Evolutionary conservation across 2,113 vertebrate species (phyloP).

Genomic region (Meles meles): DNA sequence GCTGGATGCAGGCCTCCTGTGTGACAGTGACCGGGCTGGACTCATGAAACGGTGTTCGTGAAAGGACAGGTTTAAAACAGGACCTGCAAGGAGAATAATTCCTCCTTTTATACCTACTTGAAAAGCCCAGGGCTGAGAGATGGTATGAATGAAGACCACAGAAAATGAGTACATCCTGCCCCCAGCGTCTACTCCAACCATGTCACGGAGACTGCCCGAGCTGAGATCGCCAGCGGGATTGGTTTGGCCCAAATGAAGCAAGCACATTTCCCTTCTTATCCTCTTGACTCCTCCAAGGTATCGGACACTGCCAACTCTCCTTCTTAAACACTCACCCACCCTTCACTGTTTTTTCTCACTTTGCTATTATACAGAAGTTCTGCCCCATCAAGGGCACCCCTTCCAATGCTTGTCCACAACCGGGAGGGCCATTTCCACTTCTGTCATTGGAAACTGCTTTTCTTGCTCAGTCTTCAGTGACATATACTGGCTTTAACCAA

Average conservation of each 20-base stretch:
- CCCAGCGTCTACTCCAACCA: not conserved
- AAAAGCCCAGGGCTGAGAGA: not conserved
- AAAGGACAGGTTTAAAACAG: not conserved
- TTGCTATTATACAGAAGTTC: not conserved
- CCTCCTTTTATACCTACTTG: not conserved
- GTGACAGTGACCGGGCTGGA: not conserved
- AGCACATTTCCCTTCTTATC: not conserved
- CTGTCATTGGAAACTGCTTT: not conserved
- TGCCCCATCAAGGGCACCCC: not conserved
- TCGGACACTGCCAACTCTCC: not conserved
- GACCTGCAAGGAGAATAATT: not conserved
- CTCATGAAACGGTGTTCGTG: not conserved
- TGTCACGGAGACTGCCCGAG: too few relatives aligned
- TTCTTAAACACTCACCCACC: not conserved
- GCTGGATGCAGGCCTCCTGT: not conserved
- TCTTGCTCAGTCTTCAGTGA: not conserved
- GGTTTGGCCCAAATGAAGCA: not conserved
- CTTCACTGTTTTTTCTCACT: not conserved
- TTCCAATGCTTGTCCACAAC: not conserved
- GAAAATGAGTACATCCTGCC: not conserved
- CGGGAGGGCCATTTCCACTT: not conserved
- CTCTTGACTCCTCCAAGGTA: not conserved
- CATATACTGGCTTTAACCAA: not conserved
- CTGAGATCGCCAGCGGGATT: not conserved
- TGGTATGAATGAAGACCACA: not conserved